Base-by-base conservation (phyloP, 2,888 invertebrate species). In the Uloborus plumipes region DNA sequence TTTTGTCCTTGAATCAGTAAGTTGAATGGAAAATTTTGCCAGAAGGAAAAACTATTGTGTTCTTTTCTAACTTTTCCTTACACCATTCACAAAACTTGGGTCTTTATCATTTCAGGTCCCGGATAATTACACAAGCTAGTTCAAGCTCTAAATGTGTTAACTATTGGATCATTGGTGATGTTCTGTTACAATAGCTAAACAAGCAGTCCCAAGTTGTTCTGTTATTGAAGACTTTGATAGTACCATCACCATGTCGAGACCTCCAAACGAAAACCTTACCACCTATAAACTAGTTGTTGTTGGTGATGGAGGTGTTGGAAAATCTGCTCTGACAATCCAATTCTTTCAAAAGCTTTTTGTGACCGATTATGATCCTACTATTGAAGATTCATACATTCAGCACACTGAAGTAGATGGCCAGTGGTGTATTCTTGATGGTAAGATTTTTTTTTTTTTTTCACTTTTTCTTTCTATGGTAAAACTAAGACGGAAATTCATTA, bases 291-390 rank as follows among this genome's bases (percentile, higher is more conserved):
- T 97, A 88, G 97, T 97, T 84, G 97, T 97, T 85, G 96, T 97
- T 22, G 97, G 97, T 7, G 96, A 96, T 90, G 97, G 97, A 85
- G 97, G 97, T 86, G 97, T 97, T 76, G 97, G 97, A 85, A 97
- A 97, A 91, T 95, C 95, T 87, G 96, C 96, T n/a, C 93, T 97
- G 87, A 97, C 97, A n/a, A 97, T 96, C 88, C 95, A 97, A 90
- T 95, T 96, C 90, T 97, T 97, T 89, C 97, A 97, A 90, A 96
- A 96, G 89, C 91, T 96, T 88, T 97, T 97, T 89, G 95, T 97
- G 84, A 95, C 95, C 0, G 97, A 97, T 89, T 97, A 97, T 88
- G 97, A 97, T 90, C 97, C 97, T 11, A 97, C 97, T 20, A 97
- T 97, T 85, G 97, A 97, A 90, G 97, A 97, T 89, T 96, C 96